These are phyloP conservation scores for Macrocentrus cingulum DNA, from an alignment of 1,140 invertebrate species.

Conservation along the genomic window DNA sequence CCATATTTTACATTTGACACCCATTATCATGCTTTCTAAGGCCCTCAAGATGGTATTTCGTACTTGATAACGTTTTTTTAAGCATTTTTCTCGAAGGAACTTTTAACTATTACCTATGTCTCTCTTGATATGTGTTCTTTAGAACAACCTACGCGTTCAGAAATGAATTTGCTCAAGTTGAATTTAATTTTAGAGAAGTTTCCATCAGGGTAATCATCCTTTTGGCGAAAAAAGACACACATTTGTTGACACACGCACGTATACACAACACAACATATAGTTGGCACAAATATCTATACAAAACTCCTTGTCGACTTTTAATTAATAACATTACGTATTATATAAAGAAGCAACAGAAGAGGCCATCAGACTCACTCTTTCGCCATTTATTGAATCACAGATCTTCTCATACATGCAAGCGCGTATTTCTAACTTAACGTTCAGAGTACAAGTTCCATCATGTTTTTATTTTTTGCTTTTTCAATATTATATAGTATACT, in stretches of 20 bases:
- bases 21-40: too few relatives aligned
- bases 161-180: not conserved
- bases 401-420: not conserved
- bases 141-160: conserved; percentile 15
- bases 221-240: not conserved
- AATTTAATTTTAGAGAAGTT: too few relatives aligned
- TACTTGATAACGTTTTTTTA: too few relatives aligned
- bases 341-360: not conserved
- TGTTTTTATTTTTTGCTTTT: not conserved
- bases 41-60: too few relatives aligned
- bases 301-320: not conserved
- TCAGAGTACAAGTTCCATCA: not conserved
- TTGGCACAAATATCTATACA: not conserved
- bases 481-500: not conserved
- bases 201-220: not conserved
- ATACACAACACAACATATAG: too few relatives aligned
- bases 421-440: not conserved
- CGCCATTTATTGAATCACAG: not conserved
- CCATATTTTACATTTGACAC: too few relatives aligned
- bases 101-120: not conserved
- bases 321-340: too few relatives aligned
- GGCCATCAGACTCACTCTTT: not conserved
- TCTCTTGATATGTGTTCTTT: conserved; percentile 17
- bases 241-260: not conserved
- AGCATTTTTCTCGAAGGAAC: too few relatives aligned